phyloP scores from a whole-genome alignment of 2,797 vertebrate genomes.

The Podargus strigoides region DNA sequence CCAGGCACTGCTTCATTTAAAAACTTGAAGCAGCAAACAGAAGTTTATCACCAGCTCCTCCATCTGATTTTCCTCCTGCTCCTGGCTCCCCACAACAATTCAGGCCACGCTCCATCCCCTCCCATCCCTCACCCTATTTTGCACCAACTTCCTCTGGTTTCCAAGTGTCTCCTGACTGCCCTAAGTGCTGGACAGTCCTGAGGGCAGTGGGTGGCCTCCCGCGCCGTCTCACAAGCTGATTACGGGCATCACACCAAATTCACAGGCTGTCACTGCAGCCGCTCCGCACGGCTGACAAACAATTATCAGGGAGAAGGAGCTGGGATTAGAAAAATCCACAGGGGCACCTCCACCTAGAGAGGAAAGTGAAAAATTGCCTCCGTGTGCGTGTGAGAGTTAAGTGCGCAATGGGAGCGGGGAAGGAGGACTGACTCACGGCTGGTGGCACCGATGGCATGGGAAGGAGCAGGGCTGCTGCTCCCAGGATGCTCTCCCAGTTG shows the following conservation, averaged over 20 bases:
- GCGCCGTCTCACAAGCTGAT: background rate
- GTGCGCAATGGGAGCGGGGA: background rate
- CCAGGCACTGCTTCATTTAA: fast-evolving
- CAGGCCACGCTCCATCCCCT: background rate
- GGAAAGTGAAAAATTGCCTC: constrained; percentile 32
- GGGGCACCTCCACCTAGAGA: constrained; percentile 49
- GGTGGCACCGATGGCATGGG: fast-evolving
- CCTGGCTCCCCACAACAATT: background rate
- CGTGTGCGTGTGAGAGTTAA: background rate
- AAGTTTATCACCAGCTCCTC: background rate
- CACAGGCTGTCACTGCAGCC: constrained; percentile 57
- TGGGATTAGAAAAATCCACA: constrained; percentile 60
- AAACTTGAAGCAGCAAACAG: background rate
- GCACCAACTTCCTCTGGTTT: background rate
- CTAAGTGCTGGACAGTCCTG: background rate
- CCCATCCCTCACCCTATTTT: background rate
- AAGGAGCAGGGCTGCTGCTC: background rate
- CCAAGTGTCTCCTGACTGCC: background rate
- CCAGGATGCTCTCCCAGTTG: background rate
- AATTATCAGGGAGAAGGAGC: constrained; percentile 68
- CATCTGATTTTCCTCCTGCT: background rate
- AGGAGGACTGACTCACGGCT: background rate
- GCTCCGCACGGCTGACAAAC: constrained; percentile 30
- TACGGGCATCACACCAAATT: constrained; percentile 60
- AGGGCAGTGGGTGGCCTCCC: constrained; percentile 33